Evolutionary conservation across 2,888 invertebrate genomes (phyloP), one percentile per base, ranked within the genome.

Genomic region (Pachydiplax longipennis): DNA sequence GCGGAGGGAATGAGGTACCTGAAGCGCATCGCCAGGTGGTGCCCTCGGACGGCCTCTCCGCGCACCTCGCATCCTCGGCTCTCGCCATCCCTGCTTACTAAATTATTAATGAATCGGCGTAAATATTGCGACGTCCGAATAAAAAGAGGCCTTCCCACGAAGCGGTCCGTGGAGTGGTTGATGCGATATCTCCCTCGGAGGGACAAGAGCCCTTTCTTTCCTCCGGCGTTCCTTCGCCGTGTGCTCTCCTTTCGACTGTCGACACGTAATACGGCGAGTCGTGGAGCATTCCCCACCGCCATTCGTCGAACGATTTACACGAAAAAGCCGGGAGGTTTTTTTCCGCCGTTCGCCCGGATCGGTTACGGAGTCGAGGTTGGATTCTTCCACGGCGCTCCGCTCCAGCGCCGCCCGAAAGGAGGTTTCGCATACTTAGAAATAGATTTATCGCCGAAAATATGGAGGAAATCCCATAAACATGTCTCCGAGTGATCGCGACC

Each of bases 81-180:
- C n/a, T 90, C 81, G 90, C 90, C 48, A 48, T 90, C 81, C 80
- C 73, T 25, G 31, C 25, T 73, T 31, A 31, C 73, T 73, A 73
- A 73, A 73, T 73, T 73, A 73, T 73, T 73, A 73, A 73, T 31
- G 73, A 73, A 53, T 44, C 44, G 58, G 80, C 80, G 83, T 25
- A 61, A 91, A 90, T 91, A 91, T 81, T 58, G 91, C 91, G 91
- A 37, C 73, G 90, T 40, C 31, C 73, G 73, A 73, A 73, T 73
- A 13, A 31, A 31, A 73, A 31, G 65, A 82, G 83, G 91, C 90
- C 90, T 82, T 90, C 90, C 91, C 80, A 91, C 91, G 91, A 91
- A 91, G 82, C 81, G 91, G 91, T 91, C 90, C 91, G 91, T 31
- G 90, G 61, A 44, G 65, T n/a, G 73, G 73, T 31, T 31, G 73